A percentile compares a stretch with the other conserved stretches of the same genome.
phyloP scores from a whole-genome alignment of 2,113 vertebrate species.

The Elephantulus edwardii region DNA sequence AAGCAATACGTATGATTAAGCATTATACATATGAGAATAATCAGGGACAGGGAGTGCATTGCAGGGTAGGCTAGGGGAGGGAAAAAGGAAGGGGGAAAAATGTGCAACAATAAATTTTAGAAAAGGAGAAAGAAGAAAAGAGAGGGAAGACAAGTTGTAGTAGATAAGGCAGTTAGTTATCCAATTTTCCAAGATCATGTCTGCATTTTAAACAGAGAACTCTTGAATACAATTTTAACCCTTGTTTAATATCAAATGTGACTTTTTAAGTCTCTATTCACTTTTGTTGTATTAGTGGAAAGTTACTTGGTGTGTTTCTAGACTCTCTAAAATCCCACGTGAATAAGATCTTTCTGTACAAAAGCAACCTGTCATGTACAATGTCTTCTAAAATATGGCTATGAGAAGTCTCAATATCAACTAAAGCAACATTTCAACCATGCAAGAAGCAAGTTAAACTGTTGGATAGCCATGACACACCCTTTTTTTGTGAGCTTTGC shows the following conservation, averaged over 20 bases:
- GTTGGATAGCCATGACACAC: conserved; percentile 61
- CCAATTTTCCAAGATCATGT: conserved; percentile 50
- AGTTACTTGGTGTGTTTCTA: conserved; percentile 80
- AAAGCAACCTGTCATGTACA: conserved; percentile 77
- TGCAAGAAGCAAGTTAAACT: conserved; percentile 66
- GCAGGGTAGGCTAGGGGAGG: too few species aligned
- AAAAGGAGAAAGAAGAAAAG: background rate
- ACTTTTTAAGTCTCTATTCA: conserved; percentile 77
- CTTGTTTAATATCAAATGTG: conserved; percentile 69
- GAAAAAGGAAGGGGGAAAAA: too few species aligned
- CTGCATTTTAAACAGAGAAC: conserved; percentile 61
- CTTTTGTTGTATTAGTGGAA: conserved; percentile 75
- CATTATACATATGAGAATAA: too few species aligned
- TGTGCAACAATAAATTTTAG: too few species aligned
- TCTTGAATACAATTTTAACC: conserved; percentile 71
- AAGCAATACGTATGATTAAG: too few species aligned
- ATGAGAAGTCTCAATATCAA: conserved; percentile 77
- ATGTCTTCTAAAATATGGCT: conserved; percentile 76
- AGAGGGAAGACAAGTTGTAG: background rate
- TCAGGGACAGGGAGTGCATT: too few species aligned
- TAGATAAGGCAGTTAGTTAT: background rate
- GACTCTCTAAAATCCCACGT: conserved; percentile 78
- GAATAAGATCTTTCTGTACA: conserved; percentile 77
- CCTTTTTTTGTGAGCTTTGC: conserved; percentile 10
- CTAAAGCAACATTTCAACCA: conserved; percentile 50